Evolutionary conservation across 2,888 invertebrate genomes (phyloP).

Genomic region (Tinea semifulvella): DNA sequence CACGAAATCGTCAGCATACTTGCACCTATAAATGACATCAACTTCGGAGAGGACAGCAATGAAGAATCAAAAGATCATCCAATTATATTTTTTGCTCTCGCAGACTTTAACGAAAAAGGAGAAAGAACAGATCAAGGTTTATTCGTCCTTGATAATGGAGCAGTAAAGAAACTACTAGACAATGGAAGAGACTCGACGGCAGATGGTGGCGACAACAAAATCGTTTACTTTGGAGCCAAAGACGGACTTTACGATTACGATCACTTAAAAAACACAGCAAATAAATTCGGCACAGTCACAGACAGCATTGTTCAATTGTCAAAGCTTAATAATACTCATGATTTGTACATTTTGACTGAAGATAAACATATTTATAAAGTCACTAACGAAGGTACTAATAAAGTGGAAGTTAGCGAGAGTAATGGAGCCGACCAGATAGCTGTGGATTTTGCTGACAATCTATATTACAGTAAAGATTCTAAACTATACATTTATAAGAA

Average conservation of each 20-base stretch:
- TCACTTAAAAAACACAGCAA: conserved; percentile 24
- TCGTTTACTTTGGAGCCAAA: conserved; percentile 31
- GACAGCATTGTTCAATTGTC: conserved; percentile 34
- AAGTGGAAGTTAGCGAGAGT: conserved; percentile 30
- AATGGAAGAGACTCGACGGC: conserved; percentile 31
- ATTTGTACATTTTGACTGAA: conserved; percentile 37
- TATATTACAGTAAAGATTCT: conserved; percentile 27
- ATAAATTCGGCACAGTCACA: conserved; percentile 34
- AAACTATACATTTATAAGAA: not conserved
- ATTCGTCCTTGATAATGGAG: conserved; percentile 24
- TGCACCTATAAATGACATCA: conserved; percentile 29
- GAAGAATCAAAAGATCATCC: conserved; percentile 18
- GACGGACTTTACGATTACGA: conserved; percentile 37
- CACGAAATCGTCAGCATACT: conserved; percentile 30
- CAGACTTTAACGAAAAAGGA: conserved; percentile 24
- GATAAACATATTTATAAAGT: conserved; percentile 37
- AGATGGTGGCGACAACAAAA: conserved; percentile 26
- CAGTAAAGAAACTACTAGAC: conserved; percentile 28
- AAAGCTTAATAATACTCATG: conserved; percentile 31
- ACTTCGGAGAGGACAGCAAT: conserved; percentile 23
- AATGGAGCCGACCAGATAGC: conserved; percentile 35
- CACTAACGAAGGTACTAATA: conserved; percentile 34
- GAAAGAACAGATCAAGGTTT: conserved; percentile 28
- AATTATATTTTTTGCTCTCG: conserved; percentile 28
- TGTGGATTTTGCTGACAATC: conserved; percentile 35